These are phyloP conservation scores for Coptotermes formosanus DNA, from an alignment of 1,140 invertebrate genomes.

Conservation along the genomic window DNA sequence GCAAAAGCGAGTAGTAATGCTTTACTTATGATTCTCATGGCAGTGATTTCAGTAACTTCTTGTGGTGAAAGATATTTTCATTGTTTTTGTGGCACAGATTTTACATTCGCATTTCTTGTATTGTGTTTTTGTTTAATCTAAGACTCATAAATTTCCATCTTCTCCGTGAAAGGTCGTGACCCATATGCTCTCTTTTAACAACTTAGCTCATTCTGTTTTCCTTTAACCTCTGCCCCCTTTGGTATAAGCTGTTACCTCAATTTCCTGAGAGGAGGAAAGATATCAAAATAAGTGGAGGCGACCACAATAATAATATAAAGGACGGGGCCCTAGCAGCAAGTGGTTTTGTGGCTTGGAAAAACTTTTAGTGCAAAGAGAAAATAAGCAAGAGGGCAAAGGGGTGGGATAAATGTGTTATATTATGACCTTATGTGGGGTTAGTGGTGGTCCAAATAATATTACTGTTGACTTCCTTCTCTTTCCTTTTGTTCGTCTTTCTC, in stretches of 20 bases:
- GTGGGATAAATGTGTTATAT: background rate
- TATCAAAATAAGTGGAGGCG: background rate
- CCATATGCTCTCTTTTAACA: background rate
- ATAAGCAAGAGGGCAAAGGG: background rate
- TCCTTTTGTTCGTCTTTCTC: background rate
- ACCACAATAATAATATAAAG: background rate
- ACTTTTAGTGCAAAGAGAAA: background rate
- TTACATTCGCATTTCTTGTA: no score
- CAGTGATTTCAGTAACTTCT: no score
- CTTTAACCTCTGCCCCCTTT: background rate
- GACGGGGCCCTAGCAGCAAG: background rate
- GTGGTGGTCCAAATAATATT: slow-evolving; percentile 12
- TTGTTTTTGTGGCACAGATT: no score
- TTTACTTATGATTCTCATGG: no score
- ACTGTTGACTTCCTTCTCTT: background rate
- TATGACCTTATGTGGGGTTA: background rate
- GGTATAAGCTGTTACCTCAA: background rate
- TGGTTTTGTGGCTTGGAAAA: slow-evolving; percentile 1
- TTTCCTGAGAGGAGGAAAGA: background rate
- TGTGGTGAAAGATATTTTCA: no score
- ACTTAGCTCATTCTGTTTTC: background rate
- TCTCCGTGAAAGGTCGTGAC: background rate
- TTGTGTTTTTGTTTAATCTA: background rate
- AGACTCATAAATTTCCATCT: background rate
- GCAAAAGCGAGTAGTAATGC: no score